Percentiles rank a stretch among this genome's conserved stretches.
Evolutionary conservation across 2,888 invertebrate genomes (phyloP).

Genomic region (Caenorhabditis uteleia): DNA sequence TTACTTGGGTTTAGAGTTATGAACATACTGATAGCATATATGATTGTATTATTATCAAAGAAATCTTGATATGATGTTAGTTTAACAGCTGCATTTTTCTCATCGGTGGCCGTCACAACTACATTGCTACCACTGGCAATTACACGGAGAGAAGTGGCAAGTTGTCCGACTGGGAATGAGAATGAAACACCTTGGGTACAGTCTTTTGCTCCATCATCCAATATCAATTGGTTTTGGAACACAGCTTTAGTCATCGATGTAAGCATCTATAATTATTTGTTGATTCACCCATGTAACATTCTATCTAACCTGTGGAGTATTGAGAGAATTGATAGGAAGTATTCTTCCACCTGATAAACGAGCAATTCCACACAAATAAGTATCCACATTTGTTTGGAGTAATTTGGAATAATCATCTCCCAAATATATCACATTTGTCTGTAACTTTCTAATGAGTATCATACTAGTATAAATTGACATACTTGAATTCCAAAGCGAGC

Average conservation of each 20-base stretch:
- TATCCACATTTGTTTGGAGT: slow-evolving; percentile 5
- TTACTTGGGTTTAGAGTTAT: no score
- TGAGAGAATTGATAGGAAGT: slow-evolving; percentile 19
- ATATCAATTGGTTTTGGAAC: slow-evolving; percentile 31
- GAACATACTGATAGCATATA: slow-evolving; percentile 23
- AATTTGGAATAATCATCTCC: slow-evolving; percentile 3
- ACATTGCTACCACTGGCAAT: slow-evolving; percentile 24
- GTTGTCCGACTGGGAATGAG: slow-evolving; percentile 36
- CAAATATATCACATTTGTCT: slow-evolving; percentile 22
- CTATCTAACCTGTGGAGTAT: slow-evolving; percentile 3
- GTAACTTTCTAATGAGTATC: no score
- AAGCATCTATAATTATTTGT: slow-evolving; percentile 14
- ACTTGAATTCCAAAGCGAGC: slow-evolving; percentile 28
- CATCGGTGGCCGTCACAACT: slow-evolving; percentile 13
- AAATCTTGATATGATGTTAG: slow-evolving; percentile 9
- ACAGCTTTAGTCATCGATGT: slow-evolving; percentile 11
- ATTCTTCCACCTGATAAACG: slow-evolving; percentile 48
- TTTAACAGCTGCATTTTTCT: slow-evolving; percentile 8
- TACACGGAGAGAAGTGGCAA: slow-evolving; percentile 22
- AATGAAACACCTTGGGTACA: slow-evolving; percentile 26
- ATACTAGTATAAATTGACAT: neutral
- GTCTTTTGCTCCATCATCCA: slow-evolving; percentile 33
- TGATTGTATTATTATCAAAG: slow-evolving; percentile 22
- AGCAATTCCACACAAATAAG: slow-evolving; percentile 17
- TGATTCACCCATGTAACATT: neutral